phyloP scores from a whole-genome alignment of 2,888 invertebrate species.

The Diarsia mendica region DNA sequence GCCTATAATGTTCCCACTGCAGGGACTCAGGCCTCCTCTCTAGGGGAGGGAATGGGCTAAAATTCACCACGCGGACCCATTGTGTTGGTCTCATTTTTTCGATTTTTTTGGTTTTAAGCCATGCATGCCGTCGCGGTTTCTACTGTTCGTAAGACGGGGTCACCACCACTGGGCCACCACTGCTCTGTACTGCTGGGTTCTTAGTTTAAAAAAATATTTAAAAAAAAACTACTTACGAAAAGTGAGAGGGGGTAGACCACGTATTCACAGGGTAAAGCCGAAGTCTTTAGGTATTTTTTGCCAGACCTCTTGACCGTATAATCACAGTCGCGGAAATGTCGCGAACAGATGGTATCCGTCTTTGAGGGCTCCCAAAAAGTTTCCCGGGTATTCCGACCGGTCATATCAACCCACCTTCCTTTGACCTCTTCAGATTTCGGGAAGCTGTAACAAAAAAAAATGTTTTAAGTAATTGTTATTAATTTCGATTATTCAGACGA shows the following conservation, averaged over 20 bases:
- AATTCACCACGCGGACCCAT: too few species aligned
- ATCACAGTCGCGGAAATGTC: slow-evolving; percentile 35
- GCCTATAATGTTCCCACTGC: too few species aligned
- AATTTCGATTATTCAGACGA: too few species aligned
- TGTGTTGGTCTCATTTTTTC: too few species aligned
- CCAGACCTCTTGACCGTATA: slow-evolving; percentile 37
- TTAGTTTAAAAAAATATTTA: neutral
- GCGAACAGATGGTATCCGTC: slow-evolving; percentile 6
- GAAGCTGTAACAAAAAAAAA: slow-evolving; percentile 29
- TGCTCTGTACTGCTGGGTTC: neutral
- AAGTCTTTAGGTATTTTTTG: slow-evolving; percentile 6
- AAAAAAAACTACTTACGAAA: slow-evolving; percentile 27
- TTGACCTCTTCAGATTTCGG: neutral
- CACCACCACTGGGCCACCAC: too few species aligned
- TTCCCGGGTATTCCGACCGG: neutral
- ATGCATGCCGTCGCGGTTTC: too few species aligned
- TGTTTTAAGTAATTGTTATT: neutral
- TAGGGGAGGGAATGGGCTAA: too few species aligned
- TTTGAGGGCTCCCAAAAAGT: neutral
- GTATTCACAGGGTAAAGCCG: slow-evolving; percentile 39
- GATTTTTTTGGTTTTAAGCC: too few species aligned
- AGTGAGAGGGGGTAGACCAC: slow-evolving; percentile 23
- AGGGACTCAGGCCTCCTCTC: too few species aligned
- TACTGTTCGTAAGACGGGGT: too few species aligned
- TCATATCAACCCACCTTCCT: neutral